Conservation (phyloP, 2,888 invertebrate species). For the Tenthredo scrophulariae region DNA sequence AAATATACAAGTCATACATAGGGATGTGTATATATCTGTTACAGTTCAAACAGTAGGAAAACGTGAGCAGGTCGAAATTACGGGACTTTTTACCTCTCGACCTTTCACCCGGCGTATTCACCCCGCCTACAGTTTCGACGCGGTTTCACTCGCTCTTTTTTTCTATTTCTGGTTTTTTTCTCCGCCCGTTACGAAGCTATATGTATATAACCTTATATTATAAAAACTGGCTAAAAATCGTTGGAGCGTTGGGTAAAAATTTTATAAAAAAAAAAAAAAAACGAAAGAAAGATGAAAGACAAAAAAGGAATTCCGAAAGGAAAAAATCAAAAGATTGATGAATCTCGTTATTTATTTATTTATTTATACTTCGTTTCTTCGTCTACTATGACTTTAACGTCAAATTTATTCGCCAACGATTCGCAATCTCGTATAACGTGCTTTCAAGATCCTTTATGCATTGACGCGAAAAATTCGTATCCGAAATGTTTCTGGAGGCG, state of each 20-base stretch:
- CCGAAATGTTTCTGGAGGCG: neutral
- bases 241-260: no score
- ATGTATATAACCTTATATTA: no score
- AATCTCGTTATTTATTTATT: neutral
- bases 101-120: conserved; percentile 13
- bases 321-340: neutral
- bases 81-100: conserved; percentile 28
- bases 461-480: neutral
- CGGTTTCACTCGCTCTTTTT: neutral
- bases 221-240: no score
- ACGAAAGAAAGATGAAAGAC: neutral
- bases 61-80: conserved; percentile 15
- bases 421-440: neutral
- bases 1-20: neutral
- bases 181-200: no score
- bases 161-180: neutral
- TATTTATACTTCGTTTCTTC: neutral
- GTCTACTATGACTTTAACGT: neutral
- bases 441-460: neutral
- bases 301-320: neutral
- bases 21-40: neutral
- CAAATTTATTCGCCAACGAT: neutral
- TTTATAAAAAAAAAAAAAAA: no score
- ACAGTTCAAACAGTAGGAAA: conserved; percentile 10
- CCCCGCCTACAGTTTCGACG: neutral